Conservation (phyloP, 2,797 vertebrate genomes). For the Bradypus variegatus region DNA sequence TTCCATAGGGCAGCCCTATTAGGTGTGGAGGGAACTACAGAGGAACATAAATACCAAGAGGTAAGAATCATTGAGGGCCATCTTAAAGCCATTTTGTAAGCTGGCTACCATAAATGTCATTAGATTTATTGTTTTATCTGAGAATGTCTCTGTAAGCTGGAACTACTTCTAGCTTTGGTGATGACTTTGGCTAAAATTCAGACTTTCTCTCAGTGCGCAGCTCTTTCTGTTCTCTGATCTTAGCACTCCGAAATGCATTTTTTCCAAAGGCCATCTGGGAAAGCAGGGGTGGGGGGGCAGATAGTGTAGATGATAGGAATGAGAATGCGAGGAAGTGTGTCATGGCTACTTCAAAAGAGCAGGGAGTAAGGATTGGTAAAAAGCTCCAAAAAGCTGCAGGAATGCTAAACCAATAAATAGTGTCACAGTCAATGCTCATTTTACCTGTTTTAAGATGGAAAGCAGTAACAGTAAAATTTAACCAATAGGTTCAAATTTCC, state of each 20-base stretch:
- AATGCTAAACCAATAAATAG: background rate
- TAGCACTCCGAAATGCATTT: conserved; percentile 16
- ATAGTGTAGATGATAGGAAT: background rate
- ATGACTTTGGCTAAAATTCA: conserved; percentile 29
- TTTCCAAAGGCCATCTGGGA: background rate
- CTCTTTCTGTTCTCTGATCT: conserved; percentile 31
- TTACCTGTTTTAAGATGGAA: background rate
- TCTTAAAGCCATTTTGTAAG: background rate
- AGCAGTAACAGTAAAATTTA: background rate
- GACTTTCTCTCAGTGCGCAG: background rate
- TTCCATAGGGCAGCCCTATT: background rate
- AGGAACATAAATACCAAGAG: background rate
- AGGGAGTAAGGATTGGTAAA: background rate
- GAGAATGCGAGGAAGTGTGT: background rate
- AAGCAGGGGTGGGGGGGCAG: background rate
- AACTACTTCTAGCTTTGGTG: background rate
- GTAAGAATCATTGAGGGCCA: background rate
- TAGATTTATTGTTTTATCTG: conserved; percentile 1
- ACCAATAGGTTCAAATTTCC: background rate
- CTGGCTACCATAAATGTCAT: background rate
- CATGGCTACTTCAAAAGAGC: background rate
- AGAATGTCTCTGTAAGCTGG: conserved; percentile 4
- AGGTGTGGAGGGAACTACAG: background rate
- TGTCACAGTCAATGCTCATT: background rate
- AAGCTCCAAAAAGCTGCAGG: background rate